Evolutionary conservation across 2,888 invertebrate species (phyloP), one percentile per base, ranked within the genome.

Genomic region (Neelides folsomi): DNA sequence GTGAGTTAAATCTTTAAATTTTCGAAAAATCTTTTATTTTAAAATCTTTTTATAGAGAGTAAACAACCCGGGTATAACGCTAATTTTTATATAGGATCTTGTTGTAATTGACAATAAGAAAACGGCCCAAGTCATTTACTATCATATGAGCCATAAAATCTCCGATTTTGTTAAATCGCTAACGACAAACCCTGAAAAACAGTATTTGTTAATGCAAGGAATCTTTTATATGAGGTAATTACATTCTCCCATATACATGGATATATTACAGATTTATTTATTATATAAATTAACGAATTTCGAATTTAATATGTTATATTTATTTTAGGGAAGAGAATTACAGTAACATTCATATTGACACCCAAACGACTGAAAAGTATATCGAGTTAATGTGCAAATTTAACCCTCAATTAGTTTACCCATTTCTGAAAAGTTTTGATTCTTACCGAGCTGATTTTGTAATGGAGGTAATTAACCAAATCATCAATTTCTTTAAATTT

Each of bases 391-490:
- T 81, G 67, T 81, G 81, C 65, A 68, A 73, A 54, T 73, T 73
- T 62, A 73, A 77, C 58, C 73, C 76, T 1, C 69, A 70, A 34
- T 69, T 70, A 48, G 79, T 81, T 2, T 70, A 75, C 54, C 68
- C 72, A 47, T 78, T 76, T 67, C 69, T 78, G 51, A 73, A 70
- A 61, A 68, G 67, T 52, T 74, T 71, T 63, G 75, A 73, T 55
- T 73, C 75, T 9, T 83, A 82, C 67, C 73, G 80, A 47, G 71
- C 79, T 45, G 80, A 82, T 54, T 73, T 77, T 61, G 80, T 82
- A 18, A 69, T 74, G 12, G 67, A 70, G 66, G 75, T 73, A 66
- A 56, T 60, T 57, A 34, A 50, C 12, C 44, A 19, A 18, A 43
- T 55, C 45, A 41, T 42, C 20, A 15, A 18, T 50, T 44, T 45